Conservation (phyloP, 1,140 invertebrate species). For the Bilobella aurantiaca region DNA sequence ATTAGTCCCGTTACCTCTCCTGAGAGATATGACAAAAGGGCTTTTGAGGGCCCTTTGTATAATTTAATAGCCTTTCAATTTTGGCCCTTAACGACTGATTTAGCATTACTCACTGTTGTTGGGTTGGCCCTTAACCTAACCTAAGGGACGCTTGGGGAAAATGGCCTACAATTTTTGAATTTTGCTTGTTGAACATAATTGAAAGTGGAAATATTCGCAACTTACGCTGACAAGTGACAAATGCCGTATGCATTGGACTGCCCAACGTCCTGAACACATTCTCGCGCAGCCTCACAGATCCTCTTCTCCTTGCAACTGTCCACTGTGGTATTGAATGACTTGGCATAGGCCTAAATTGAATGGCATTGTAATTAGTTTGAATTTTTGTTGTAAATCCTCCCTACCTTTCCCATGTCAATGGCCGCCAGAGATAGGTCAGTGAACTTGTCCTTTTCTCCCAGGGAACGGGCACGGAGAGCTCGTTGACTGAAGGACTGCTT, state of each 20-base stretch:
- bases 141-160: no score
- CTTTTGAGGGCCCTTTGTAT: no score
- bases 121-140: no score
- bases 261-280: slow-evolving; percentile 61
- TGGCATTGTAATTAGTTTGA: neutral
- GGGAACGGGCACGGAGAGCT: slow-evolving; percentile 63
- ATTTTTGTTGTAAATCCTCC: neutral
- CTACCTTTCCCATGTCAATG: slow-evolving; percentile 69
- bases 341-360: slow-evolving; percentile 58
- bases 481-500: slow-evolving; percentile 84
- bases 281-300: slow-evolving; percentile 76
- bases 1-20: neutral
- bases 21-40: neutral
- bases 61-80: no score
- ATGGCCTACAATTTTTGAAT: no score
- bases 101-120: no score
- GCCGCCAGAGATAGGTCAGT: slow-evolving; percentile 74
- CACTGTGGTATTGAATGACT: slow-evolving; percentile 66
- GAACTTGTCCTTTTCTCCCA: slow-evolving; percentile 70
- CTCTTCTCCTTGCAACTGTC: slow-evolving; percentile 67
- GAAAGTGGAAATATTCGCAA: no score
- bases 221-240: slow-evolving; percentile 87
- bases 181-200: no score
- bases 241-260: slow-evolving; percentile 59
- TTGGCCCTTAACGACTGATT: no score